phyloP scores from a whole-genome alignment of 2,888 invertebrate genomes.

The Microdon myrmicae region DNA sequence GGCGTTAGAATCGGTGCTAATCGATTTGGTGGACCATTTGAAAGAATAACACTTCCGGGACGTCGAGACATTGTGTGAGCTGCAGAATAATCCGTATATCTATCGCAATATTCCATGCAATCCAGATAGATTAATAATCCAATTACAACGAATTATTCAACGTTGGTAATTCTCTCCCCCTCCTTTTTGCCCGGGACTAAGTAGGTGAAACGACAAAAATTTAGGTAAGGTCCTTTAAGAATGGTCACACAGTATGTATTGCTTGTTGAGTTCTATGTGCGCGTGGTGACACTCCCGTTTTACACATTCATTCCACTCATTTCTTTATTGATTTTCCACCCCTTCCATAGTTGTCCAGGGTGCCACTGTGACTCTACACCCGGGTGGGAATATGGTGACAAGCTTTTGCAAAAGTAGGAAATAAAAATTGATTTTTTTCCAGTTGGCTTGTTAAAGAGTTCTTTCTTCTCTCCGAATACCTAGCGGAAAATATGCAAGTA shows the following conservation, averaged over 20 bases:
- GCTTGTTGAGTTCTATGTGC: constrained; percentile 14
- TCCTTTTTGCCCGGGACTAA: constrained; percentile 15
- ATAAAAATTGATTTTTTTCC: constrained; percentile 49
- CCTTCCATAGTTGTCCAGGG: constrained; percentile 23
- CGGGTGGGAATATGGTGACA: constrained; percentile 32
- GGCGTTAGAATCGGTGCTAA: constrained; percentile 39
- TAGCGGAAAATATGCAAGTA: constrained; percentile 14
- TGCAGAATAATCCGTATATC: constrained; percentile 26
- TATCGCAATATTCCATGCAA: constrained; percentile 48
- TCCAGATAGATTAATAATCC: constrained; percentile 21
- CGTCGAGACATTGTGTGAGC: constrained; percentile 34
- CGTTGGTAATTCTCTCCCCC: constrained; percentile 29
- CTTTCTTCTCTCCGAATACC: constrained; percentile 14
- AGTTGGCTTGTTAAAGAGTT: constrained; percentile 15
- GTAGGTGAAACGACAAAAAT: constrained; percentile 38
- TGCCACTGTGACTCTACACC: constrained; percentile 10
- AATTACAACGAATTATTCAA: no score
- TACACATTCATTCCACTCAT: constrained; percentile 49
- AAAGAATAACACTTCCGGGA: constrained; percentile 31
- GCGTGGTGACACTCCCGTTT: constrained; percentile 47
- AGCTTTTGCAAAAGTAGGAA: constrained; percentile 41
- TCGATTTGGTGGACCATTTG: constrained; percentile 40
- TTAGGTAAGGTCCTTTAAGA: constrained; percentile 27
- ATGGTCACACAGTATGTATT: constrained; percentile 10
- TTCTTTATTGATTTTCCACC: constrained; percentile 48